phyloP scores from a whole-genome alignment of 2,797 vertebrate species.

The Nannoperca australis region DNA sequence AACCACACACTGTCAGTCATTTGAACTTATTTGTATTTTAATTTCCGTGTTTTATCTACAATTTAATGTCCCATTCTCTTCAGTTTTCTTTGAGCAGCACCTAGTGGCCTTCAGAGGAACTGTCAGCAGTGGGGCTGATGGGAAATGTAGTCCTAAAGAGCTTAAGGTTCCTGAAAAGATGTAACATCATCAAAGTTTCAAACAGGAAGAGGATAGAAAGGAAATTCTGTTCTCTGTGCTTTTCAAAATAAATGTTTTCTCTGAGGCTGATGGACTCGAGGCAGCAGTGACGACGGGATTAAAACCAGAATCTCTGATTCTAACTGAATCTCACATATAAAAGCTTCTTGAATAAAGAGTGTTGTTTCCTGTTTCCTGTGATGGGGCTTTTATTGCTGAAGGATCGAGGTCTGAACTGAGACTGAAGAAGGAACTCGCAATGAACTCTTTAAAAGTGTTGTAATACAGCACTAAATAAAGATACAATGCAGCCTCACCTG shows the following conservation, averaged over 20 bases:
- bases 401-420: too few species aligned
- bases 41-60: too few species aligned
- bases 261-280: neutral
- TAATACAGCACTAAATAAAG: too few species aligned
- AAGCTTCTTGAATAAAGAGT: neutral
- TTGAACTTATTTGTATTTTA: too few species aligned
- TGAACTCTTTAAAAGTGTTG: too few species aligned
- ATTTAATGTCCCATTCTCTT: too few species aligned
- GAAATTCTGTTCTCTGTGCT: neutral
- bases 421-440: too few species aligned
- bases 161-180: neutral
- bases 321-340: neutral
- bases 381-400: too few species aligned
- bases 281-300: neutral
- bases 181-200: constrained; percentile 25
- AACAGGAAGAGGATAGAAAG: neutral
- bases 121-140: neutral
- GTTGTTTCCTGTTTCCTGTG: too few species aligned
- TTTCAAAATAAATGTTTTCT: constrained; percentile 19
- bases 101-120: constrained; percentile 1
- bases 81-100: neutral
- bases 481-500: too few species aligned
- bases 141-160: neutral
- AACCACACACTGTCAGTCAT: too few species aligned
- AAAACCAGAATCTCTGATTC: neutral